These are phyloP conservation scores for Erynnis tages DNA, from an alignment of 2,888 invertebrate genomes.

Conservation along the genomic window DNA sequence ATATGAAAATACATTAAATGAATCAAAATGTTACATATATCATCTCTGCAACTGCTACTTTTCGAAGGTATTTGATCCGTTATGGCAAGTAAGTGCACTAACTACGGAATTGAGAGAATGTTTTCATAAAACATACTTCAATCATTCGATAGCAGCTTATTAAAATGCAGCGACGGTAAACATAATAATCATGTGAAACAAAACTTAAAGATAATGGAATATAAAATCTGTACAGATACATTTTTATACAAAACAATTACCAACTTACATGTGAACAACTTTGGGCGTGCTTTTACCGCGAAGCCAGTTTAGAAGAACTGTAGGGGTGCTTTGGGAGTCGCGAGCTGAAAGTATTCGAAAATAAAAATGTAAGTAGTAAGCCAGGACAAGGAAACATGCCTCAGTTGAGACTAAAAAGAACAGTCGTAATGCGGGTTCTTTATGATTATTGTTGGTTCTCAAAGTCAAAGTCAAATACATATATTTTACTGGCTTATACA, in stretches of 20 bases:
- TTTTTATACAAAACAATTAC: not conserved
- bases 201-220: conserved; percentile 11
- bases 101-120: conserved; percentile 2
- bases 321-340: conserved; percentile 89
- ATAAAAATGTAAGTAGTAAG: not conserved
- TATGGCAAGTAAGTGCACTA: conserved; percentile 18
- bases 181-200: not conserved
- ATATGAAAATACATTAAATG: not conserved
- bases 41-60: conserved; percentile 5
- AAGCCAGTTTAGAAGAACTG: conserved; percentile 90
- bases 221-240: conserved; percentile 20
- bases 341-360: conserved; percentile 80
- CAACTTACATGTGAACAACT: conserved; percentile 77
- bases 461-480: too few species aligned
- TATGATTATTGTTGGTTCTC: too few species aligned
- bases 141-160: conserved; percentile 6
- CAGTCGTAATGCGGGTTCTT: too few species aligned
- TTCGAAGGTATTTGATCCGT: conserved; percentile 9
- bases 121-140: conserved; percentile 10
- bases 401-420: too few species aligned
- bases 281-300: conserved; percentile 89
- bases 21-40: too few species aligned
- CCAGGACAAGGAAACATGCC: too few species aligned
- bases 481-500: too few species aligned
- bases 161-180: conserved; percentile 7